Conservation (phyloP, 2,113 vertebrate genomes). For the Phaethornis superciliosus region DNA sequence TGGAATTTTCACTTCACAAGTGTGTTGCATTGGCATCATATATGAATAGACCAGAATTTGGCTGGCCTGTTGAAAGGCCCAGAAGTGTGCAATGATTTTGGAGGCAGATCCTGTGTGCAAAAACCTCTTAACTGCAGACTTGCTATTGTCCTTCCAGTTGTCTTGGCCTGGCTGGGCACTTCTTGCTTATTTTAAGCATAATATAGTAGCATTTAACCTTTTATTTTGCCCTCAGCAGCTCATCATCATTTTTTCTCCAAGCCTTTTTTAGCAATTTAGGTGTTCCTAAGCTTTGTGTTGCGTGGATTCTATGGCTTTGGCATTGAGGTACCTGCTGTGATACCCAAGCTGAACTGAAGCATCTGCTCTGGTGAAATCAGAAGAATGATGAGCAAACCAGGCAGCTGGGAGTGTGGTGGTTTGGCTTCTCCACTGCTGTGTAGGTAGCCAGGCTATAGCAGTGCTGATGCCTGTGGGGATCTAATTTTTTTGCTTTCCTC, state of each 20-base stretch:
- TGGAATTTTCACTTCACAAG: not conserved
- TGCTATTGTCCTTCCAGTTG: not conserved
- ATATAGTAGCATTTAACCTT: not conserved
- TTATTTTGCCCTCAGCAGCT: not conserved
- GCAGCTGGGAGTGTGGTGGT: not conserved
- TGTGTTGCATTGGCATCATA: not conserved
- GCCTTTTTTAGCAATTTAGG: not conserved
- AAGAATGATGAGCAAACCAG: not conserved
- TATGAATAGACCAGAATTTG: not conserved
- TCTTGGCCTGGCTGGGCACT: not conserved
- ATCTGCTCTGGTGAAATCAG: not conserved
- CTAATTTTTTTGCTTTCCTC: not conserved
- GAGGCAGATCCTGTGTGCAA: not conserved
- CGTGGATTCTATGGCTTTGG: rapidly evolving
- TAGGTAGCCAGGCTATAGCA: not conserved
- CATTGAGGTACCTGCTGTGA: rapidly evolving
- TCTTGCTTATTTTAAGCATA: not conserved
- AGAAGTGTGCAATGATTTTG: not conserved
- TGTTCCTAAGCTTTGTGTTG: not conserved
- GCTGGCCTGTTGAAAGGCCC: not conserved
- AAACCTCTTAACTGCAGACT: not conserved
- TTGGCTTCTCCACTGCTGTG: not conserved
- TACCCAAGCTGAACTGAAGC: not conserved
- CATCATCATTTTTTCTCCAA: not conserved
- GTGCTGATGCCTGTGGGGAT: not conserved